phyloP scores from a whole-genome alignment of 2,797 vertebrate genomes.

The Hemibagrus guttatus region DNA sequence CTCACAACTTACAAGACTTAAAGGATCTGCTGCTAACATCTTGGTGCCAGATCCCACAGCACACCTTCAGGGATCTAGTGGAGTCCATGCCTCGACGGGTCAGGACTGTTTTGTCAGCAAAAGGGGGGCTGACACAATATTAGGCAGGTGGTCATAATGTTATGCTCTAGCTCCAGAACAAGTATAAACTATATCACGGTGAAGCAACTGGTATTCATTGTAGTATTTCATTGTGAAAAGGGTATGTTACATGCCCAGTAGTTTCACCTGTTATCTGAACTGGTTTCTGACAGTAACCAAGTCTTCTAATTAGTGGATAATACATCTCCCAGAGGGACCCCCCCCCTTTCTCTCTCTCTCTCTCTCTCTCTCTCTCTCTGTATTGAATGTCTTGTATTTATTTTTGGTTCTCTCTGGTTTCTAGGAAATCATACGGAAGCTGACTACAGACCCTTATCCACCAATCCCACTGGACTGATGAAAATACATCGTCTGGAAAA shows the following conservation, averaged over 20 bases:
- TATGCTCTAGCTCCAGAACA: not conserved
- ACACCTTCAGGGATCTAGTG: too few relatives aligned
- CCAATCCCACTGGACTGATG: constrained; percentile 7
- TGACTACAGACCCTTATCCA: not conserved
- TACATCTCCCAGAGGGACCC: constrained; percentile 25
- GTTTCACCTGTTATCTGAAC: constrained; percentile 18
- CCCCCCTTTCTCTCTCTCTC: not conserved
- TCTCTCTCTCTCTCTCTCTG: not conserved
- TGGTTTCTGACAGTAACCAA: constrained; percentile 23
- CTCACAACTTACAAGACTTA: too few relatives aligned
- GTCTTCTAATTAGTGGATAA: constrained; percentile 27
- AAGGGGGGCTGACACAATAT: too few relatives aligned
- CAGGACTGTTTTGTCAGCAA: too few relatives aligned
- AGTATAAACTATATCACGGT: not conserved
- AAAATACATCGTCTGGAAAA: constrained; percentile 9
- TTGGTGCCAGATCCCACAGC: too few relatives aligned
- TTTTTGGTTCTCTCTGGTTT: constrained; percentile 38
- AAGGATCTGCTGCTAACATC: too few relatives aligned
- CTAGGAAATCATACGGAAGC: constrained; percentile 29
- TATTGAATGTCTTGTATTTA: constrained; percentile 6
- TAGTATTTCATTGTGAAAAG: not conserved
- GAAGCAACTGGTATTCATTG: not conserved
- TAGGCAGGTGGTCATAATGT: too few relatives aligned
- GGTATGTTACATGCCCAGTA: not conserved
- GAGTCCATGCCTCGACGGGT: too few relatives aligned